Evolutionary conservation across 2,888 invertebrate species (phyloP).

Genomic region (Matsumyia berberina): DNA sequence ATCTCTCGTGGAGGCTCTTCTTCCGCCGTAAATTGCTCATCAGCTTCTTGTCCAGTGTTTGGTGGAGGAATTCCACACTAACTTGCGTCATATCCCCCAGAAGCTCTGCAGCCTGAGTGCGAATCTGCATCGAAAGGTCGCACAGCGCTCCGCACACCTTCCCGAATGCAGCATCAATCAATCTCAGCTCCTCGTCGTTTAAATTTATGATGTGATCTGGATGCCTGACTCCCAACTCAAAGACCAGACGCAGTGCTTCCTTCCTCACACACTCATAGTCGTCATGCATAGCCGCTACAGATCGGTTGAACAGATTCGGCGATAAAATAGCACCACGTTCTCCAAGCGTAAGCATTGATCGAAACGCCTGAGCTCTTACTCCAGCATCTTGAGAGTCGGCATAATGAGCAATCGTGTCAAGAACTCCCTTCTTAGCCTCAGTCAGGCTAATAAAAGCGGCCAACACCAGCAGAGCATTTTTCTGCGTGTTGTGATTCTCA

Average conservation of each 20-base stretch:
- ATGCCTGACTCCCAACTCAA: conserved; percentile 93
- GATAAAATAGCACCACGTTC: conserved; percentile 92
- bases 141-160: conserved; percentile 97
- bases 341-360: conserved; percentile 92
- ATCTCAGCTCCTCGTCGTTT: conserved; percentile 92
- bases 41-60: conserved; percentile 98
- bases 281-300: conserved; percentile 92
- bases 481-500: conserved; percentile 83
- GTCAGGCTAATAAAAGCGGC: conserved; percentile 82
- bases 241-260: conserved; percentile 93
- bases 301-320: conserved; percentile 87
- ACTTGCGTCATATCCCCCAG: conserved; percentile 95
- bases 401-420: conserved; percentile 92
- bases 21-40: conserved; percentile 97
- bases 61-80: conserved; percentile 94
- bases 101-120: conserved; percentile 92
- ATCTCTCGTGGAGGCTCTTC: conserved; percentile 93
- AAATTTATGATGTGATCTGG: conserved; percentile 91
- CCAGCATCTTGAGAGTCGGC: conserved; percentile 95
- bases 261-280: conserved; percentile 97
- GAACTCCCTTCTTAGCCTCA: conserved; percentile 87
- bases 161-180: conserved; percentile 98
- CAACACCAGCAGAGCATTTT: conserved; percentile 82
- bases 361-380: conserved; percentile 94
- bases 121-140: conserved; percentile 95